These are phyloP conservation scores for Mobula hypostoma DNA, from an alignment of 2,113 vertebrate genomes.

Conservation along the genomic window DNA sequence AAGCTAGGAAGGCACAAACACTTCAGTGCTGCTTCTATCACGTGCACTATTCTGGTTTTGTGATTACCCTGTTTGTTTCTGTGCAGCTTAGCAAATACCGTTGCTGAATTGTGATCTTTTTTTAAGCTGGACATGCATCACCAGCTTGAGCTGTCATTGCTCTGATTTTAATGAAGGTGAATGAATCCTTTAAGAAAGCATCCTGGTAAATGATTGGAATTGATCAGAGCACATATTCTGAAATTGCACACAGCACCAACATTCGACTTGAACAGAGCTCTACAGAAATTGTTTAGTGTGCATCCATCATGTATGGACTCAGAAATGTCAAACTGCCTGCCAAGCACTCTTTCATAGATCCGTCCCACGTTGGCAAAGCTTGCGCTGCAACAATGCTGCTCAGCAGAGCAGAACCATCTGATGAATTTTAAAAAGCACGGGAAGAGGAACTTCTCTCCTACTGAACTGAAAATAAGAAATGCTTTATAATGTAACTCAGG, in stretches of 20 bases:
- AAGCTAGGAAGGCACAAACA: background rate
- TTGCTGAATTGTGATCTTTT: background rate
- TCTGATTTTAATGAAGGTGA: constrained; percentile 39
- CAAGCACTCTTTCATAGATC: constrained; percentile 24
- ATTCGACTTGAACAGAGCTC: constrained; percentile 18
- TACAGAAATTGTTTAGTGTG: background rate
- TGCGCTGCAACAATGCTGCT: background rate
- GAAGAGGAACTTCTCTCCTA: background rate
- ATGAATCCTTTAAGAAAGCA: constrained; percentile 19
- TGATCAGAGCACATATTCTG: constrained; percentile 22
- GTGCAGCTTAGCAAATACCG: background rate
- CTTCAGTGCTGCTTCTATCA: background rate
- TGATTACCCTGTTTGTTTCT: background rate
- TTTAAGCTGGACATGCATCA: background rate
- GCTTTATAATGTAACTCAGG: background rate
- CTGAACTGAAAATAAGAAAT: background rate
- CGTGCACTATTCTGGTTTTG: background rate
- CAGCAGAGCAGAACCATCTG: constrained; percentile 28
- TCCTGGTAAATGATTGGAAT: constrained; percentile 31
- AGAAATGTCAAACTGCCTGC: constrained; percentile 33
- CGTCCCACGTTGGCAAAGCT: constrained; percentile 12
- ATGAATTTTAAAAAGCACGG: background rate
- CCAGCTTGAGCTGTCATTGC: constrained; percentile 28
- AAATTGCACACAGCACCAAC: constrained; percentile 1
- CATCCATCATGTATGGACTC: constrained; percentile 24